A percentile compares a stretch with the other conserved stretches of the same genome.
Evolutionary conservation across 1,140 invertebrate species (phyloP).

Genomic region (Drosophila rufa): DNA sequence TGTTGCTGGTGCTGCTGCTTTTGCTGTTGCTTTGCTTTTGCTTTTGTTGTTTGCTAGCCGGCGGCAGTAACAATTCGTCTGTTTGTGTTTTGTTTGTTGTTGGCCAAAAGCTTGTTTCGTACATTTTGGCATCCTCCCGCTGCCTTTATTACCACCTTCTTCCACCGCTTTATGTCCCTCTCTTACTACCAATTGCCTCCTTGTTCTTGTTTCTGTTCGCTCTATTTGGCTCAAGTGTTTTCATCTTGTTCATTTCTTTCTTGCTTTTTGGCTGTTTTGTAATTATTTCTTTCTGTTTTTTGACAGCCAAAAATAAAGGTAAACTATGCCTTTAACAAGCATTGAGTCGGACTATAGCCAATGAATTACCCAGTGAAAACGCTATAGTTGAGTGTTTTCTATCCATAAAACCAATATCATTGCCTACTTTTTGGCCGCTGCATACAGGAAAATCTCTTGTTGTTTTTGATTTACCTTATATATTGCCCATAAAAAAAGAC

Average conservation of each 20-base stretch:
- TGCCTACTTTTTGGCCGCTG: background rate
- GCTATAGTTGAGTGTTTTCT: background rate
- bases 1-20: conserved; percentile 27
- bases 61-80: conserved; percentile 52
- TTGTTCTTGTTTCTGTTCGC: conserved; percentile 22
- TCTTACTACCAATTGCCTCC: conserved; percentile 33
- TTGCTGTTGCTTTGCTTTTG: conserved; percentile 14
- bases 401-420: background rate
- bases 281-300: conserved; percentile 10
- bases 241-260: conserved; percentile 18
- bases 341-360: background rate
- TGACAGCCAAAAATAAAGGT: background rate
- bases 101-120: conserved; percentile 51
- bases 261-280: conserved; percentile 11
- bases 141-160: conserved; percentile 1
- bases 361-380: background rate
- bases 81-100: conserved; percentile 41
- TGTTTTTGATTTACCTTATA: background rate
- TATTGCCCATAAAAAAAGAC: background rate
- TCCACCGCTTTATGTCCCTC: conserved; percentile 1
- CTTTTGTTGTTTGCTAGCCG: conserved; percentile 31
- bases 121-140: conserved; percentile 25
- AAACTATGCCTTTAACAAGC: background rate
- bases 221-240: conserved; percentile 57
- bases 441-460: background rate